Percentiles rank a stretch among this genome's conserved stretches.
Conservation (phyloP, 2,888 invertebrate species). For the Antheraea yamamai region DNA sequence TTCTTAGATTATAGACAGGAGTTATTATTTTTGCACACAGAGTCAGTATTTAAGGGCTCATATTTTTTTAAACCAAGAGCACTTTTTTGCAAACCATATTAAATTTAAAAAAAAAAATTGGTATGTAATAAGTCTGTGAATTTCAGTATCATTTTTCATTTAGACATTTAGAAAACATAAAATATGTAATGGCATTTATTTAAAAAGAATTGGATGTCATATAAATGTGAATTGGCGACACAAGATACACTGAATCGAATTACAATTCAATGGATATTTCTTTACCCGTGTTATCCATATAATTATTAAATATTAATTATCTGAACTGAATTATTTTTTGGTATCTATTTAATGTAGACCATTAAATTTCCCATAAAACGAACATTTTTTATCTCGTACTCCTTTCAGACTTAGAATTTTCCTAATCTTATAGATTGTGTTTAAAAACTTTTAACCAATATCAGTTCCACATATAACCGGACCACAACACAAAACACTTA, state of each 20-base stretch:
- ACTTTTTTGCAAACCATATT: no score
- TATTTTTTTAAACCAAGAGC: no score
- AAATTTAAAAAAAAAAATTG: not conserved
- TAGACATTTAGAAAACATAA: not conserved
- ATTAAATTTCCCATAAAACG: no score
- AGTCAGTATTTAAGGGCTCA: no score
- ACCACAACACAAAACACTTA: conserved; percentile 5
- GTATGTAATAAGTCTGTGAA: not conserved
- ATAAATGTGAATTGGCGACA: no score
- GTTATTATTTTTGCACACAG: no score
- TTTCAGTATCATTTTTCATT: not conserved
- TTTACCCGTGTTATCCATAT: no score
- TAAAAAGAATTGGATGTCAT: not conserved
- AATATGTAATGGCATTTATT: no score
- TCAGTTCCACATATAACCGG: not conserved
- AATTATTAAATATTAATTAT: no score
- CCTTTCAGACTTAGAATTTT: not conserved
- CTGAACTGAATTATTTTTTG: no score
- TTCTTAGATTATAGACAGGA: no score
- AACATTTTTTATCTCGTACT: not conserved
- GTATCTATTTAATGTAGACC: no score
- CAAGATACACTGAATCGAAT: not conserved
- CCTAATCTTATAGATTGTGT: not conserved
- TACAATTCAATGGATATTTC: not conserved
- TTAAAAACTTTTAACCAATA: not conserved